phyloP scores from a whole-genome alignment of 2,797 vertebrate species.

The Takifugu rubripes region DNA sequence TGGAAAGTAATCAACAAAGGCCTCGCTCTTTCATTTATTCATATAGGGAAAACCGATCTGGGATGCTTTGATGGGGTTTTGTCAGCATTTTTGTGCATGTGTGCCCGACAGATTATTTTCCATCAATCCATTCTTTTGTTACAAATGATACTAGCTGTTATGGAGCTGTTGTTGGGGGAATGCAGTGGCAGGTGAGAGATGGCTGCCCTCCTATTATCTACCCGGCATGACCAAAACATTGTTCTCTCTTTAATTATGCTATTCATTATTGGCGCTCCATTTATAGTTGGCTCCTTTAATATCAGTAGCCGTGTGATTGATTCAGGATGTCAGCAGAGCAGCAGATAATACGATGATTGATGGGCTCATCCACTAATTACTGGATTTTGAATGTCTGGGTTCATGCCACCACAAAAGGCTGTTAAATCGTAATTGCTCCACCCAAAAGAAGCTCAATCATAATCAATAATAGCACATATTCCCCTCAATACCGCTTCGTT shows the following conservation, averaged over 20 bases:
- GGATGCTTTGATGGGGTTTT: conserved; percentile 26
- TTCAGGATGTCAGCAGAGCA: conserved; percentile 2
- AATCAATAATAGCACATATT: background rate
- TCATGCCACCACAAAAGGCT: conserved; percentile 10
- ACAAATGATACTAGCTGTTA: conserved; percentile 22
- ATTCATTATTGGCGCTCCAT: conserved; percentile 34
- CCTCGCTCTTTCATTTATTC: conserved; percentile 39
- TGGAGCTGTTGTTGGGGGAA: conserved; percentile 31
- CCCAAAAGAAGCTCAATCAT: background rate
- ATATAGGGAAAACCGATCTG: conserved; percentile 29
- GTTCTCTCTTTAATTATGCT: conserved; percentile 12
- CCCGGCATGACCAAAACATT: conserved; percentile 17
- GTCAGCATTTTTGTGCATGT: background rate
- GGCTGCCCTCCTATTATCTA: conserved; percentile 22
- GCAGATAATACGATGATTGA: conserved; percentile 38
- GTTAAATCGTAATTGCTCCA: conserved; percentile 7
- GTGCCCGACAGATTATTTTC: conserved; percentile 11
- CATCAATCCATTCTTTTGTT: conserved; percentile 10
- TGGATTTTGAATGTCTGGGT: conserved; percentile 10
- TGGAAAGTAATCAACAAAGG: conserved; percentile 22
- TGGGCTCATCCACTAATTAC: conserved; percentile 11
- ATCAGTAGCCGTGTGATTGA: conserved; percentile 24
- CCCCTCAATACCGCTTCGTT: background rate
- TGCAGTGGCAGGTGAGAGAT: conserved; percentile 16
- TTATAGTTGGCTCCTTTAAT: conserved; percentile 22